Evolutionary conservation across 2,797 vertebrate genomes (phyloP).

Genomic region (Threskiornis aethiopicus): DNA sequence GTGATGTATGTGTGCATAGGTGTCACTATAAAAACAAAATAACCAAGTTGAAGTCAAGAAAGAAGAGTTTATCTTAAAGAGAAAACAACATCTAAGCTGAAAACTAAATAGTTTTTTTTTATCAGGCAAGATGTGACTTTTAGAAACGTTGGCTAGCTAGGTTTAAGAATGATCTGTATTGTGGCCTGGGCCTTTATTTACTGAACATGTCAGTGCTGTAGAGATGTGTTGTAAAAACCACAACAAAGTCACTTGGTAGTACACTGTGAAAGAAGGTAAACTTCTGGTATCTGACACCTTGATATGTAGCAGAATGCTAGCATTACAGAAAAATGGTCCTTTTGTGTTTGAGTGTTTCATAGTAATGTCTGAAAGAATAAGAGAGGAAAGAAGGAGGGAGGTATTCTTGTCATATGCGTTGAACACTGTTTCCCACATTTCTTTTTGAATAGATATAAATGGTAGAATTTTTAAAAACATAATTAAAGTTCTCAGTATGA

Average conservation of each 20-base stretch:
- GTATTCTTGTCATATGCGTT: neutral
- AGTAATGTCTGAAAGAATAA: neutral
- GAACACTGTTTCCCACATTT: neutral
- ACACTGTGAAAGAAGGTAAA: neutral
- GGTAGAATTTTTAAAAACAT: neutral
- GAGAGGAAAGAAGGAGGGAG: neutral
- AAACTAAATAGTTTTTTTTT: neutral
- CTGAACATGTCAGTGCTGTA: neutral
- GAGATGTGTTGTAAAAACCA: neutral
- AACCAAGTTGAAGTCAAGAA: neutral
- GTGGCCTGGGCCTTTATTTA: neutral
- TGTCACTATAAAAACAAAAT: neutral
- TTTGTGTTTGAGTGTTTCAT: neutral
- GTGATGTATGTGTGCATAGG: accelerated
- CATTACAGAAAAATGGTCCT: neutral
- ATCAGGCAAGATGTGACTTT: neutral
- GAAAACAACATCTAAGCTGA: neutral
- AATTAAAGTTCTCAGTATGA: neutral
- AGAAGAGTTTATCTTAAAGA: neutral
- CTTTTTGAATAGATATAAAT: neutral
- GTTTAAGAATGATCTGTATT: neutral
- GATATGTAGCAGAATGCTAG: neutral
- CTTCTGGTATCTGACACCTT: neutral
- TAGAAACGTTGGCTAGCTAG: neutral
- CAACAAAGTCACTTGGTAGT: neutral